These are phyloP conservation scores for Patiria pectinifera DNA, from an alignment of 53 echinoderm and acorn worm species.

Conservation along the genomic window DNA sequence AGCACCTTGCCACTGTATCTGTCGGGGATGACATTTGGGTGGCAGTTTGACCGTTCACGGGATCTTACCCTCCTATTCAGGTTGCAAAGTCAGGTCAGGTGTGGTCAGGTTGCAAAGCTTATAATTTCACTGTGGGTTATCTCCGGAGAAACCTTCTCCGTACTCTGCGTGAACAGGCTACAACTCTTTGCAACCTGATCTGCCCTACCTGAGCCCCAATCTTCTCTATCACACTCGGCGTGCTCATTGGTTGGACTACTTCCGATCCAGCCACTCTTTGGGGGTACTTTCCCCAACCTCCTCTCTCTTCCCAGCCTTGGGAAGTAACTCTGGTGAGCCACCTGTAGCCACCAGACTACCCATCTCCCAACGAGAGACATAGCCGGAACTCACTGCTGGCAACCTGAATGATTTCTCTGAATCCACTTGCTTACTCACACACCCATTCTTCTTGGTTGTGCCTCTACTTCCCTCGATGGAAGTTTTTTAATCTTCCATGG, in stretches of 20 bases:
- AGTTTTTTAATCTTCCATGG: background rate
- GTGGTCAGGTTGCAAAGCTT: background rate
- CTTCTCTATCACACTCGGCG: background rate
- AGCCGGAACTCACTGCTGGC: background rate
- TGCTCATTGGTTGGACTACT: background rate
- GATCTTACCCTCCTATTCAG: background rate
- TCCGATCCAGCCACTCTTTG: background rate
- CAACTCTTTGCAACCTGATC: background rate
- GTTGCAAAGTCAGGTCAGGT: background rate
- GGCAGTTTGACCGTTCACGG: background rate
- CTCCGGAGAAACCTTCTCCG: background rate
- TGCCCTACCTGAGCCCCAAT: background rate
- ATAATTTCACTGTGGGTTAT: background rate
- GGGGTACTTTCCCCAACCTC: background rate
- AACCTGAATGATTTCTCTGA: conserved; percentile 3
- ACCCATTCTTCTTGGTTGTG: background rate
- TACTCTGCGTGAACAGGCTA: background rate
- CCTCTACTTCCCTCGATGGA: background rate
- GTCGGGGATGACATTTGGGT: conserved; percentile 48
- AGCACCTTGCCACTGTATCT: no score
- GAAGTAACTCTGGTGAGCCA: background rate
- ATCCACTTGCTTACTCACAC: conserved; percentile 9
- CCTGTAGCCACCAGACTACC: background rate
- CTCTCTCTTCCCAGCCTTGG: background rate
- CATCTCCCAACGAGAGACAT: background rate